Evolutionary conservation across 2,113 vertebrate genomes (phyloP), one percentile per base, ranked within the genome.

Genomic region (Marmota monax): DNA sequence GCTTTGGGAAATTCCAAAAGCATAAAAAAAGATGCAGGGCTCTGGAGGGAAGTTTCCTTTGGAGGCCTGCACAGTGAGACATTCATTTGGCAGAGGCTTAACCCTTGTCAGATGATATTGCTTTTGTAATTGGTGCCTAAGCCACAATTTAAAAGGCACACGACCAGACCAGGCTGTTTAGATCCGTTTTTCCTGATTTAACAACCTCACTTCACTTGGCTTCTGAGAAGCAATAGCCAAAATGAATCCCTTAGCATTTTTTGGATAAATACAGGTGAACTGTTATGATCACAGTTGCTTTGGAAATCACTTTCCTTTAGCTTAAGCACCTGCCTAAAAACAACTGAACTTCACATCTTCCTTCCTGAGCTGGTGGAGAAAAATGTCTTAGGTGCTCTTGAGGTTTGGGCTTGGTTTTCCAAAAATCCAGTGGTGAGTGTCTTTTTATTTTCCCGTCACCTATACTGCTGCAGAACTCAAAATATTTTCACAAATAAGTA

Each of bases 401-500:
- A 87, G 45, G 16, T 63, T 29, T 22, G 13, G 5, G 25, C n/a
- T 84, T 79, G 22, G 20, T 90, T 88, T 69, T 16, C 9, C 80
- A 70, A 84, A 70, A 53, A 8, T 48, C 34, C 61, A 22, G 53
- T 83, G 22, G 53, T 7, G 9, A 42, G 10, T 34, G 3, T 67
- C 34, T 69, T 77, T 20, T 5, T 65, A 34, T 88, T 61, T 25
- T 6, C 11, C 39, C 16, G 34, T 51, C 27, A 56, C 0, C 78
- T 90, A 32, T 4, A 45, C 42, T 58, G 14, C 10, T 25, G 7
- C 32, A 61, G 34, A 37, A 56, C 2, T 94, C 58, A 96, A 91
- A 91, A 37, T 32, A 91, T 70, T 95, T 88, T 92, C 72, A 85
- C n/a, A 14, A 88, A 29, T 77, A 56, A 80, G 14, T 37, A 56